These are phyloP conservation scores for Muricea muricata DNA, from an alignment of 92 coral and sea anemone species.

Conservation along the genomic window DNA sequence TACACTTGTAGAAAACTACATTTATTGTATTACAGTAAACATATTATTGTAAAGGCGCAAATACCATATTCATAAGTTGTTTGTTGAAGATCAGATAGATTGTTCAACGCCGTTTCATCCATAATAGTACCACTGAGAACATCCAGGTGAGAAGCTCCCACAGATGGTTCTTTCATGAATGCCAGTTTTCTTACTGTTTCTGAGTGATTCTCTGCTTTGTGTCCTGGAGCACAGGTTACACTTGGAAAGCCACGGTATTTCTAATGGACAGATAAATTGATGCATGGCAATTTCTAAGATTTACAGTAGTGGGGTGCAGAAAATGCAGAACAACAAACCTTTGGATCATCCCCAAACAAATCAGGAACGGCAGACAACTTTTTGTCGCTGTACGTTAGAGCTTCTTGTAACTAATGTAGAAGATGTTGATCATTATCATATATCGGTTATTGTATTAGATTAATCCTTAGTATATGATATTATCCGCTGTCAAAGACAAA, in stretches of 20 bases:
- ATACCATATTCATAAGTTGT: too few species aligned
- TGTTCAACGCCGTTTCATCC: constrained; percentile 94
- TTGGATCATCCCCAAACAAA: constrained; percentile 98
- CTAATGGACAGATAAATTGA: constrained; percentile 50
- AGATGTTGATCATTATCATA: too few species aligned
- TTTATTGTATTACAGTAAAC: too few species aligned
- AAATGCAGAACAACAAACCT: constrained; percentile 77
- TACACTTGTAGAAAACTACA: too few species aligned
- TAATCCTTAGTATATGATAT: too few species aligned
- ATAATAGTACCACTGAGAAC: constrained; percentile 88
- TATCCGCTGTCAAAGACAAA: too few species aligned
- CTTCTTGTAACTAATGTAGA: constrained; percentile 78
- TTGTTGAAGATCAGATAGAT: constrained; percentile 64
- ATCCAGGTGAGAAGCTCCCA: constrained; percentile 80
- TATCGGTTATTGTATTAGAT: not conserved
- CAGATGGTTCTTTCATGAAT: constrained; percentile 33
- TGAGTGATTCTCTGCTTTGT: not conserved
- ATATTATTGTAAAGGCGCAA: too few species aligned
- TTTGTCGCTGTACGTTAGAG: constrained; percentile 84
- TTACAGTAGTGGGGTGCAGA: too few species aligned
- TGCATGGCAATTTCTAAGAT: too few species aligned
- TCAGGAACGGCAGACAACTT: constrained; percentile 92
- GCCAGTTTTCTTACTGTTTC: constrained; percentile 28
- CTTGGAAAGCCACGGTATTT: constrained; percentile 92
- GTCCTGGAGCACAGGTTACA: constrained; percentile 82